A percentile compares a stretch with the other conserved stretches of the same genome.
These are phyloP conservation scores for Herpailurus yagouaroundi DNA, from an alignment of 2,113 vertebrate genomes.

Conservation along the genomic window DNA sequence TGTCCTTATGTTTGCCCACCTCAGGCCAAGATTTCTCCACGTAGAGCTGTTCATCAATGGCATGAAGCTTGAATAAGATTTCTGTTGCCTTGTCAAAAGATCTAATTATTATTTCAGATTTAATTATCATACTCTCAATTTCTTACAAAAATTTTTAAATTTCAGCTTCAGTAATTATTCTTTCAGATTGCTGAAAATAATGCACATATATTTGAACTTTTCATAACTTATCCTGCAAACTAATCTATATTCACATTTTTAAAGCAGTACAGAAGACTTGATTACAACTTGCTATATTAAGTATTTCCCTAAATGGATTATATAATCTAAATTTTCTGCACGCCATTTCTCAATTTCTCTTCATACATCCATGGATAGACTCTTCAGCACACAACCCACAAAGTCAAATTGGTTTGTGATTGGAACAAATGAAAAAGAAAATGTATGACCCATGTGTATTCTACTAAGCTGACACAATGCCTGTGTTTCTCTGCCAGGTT, in stretches of 20 bases:
- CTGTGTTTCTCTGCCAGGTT: conserved; percentile 53
- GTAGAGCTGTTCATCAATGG: background rate
- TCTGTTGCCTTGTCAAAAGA: conserved; percentile 31
- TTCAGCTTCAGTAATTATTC: conserved; percentile 46
- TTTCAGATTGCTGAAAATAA: background rate
- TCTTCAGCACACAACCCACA: conserved; percentile 45
- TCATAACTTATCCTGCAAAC: conserved; percentile 29
- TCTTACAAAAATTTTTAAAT: conserved; percentile 25
- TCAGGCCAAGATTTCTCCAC: background rate
- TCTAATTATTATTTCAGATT: conserved; percentile 37
- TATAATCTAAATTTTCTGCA: conserved; percentile 51
- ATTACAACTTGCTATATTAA: conserved; percentile 49
- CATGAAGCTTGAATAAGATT: background rate
- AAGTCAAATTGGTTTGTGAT: conserved; percentile 62
- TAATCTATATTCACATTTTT: conserved; percentile 32
- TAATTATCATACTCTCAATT: background rate
- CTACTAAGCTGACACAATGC: conserved; percentile 1
- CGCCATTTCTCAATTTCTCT: conserved; percentile 39
- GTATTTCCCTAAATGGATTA: conserved; percentile 45
- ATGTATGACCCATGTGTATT: background rate
- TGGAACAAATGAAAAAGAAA: conserved; percentile 66
- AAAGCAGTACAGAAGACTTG: background rate
- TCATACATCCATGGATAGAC: background rate
- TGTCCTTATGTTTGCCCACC: background rate
- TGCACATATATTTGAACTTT: background rate